A percentile compares a stretch with the other conserved stretches of the same genome.
These are phyloP conservation scores for Lates japonicus DNA, from an alignment of 2,797 vertebrate species.

Conservation along the genomic window DNA sequence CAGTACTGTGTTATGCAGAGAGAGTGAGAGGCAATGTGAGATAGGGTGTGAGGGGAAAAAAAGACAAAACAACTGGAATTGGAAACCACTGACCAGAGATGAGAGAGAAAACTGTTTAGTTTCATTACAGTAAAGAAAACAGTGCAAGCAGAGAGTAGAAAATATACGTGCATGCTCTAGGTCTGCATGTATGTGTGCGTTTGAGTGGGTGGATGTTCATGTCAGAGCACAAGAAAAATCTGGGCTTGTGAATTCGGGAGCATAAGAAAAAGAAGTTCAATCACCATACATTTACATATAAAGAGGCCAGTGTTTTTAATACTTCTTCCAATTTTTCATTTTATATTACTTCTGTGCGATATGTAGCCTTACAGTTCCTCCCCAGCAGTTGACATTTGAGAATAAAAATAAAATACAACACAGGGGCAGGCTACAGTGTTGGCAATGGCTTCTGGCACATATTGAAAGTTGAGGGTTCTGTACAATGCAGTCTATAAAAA, in stretches of 20 bases:
- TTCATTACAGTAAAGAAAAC: constrained; percentile 30
- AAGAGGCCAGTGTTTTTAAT: constrained; percentile 62
- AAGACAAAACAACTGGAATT: not conserved
- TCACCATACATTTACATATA: constrained; percentile 78
- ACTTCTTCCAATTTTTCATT: constrained; percentile 57
- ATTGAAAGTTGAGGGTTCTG: constrained; percentile 72
- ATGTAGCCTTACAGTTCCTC: constrained; percentile 44
- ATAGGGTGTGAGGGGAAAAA: not conserved
- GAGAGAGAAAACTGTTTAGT: constrained; percentile 25
- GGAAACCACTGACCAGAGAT: constrained; percentile 25
- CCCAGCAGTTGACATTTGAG: constrained; percentile 69
- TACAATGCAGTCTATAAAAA: constrained; percentile 71
- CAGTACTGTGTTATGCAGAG: constrained; percentile 5
- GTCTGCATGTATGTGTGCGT: not conserved
- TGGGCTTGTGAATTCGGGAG: constrained; percentile 43
- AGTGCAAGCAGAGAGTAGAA: not conserved
- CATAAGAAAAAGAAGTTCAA: constrained; percentile 57
- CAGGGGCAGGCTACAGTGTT: constrained; percentile 40
- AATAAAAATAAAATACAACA: constrained; percentile 68
- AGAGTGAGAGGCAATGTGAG: constrained; percentile 2
- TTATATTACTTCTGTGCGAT: constrained; percentile 53
- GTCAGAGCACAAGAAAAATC: constrained; percentile 56
- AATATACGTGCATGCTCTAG: not conserved
- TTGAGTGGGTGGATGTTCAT: constrained; percentile 17
- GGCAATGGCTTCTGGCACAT: constrained; percentile 72